Base-by-base conservation (phyloP, 2,113 vertebrate species). In the Hemibates koningsi region DNA sequence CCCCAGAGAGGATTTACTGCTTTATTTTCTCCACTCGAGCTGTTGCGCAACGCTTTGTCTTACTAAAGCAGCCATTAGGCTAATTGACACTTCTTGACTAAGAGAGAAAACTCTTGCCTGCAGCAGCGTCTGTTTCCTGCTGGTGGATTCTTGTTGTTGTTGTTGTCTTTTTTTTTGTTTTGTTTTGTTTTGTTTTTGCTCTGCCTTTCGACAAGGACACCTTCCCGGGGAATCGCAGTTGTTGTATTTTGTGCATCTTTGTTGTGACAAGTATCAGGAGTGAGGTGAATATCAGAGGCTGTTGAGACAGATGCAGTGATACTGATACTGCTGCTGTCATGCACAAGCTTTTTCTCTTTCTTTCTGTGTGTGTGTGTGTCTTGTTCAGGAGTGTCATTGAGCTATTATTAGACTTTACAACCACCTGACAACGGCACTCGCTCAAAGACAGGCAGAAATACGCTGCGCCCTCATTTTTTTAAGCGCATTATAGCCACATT, bases 141-240 rank as follows among this genome's bases (percentile, higher is more conserved):
- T 82, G 59, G 24, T 83, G 19, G 52, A 80, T 86, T 82, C 24
- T 68, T 66, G 10, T 66, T 66, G 34, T 66, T 38, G 34, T 66
- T 13, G 61, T 66, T n/a, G 29, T 3, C 9, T 63, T 3, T 5
- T 34, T 32, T 52, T 29, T 17, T 21, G 21, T 9, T 10, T 34
- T 41, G 5, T 24, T 56, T 48, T 57, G 0, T 66, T 36, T 63
- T 63, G 2, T 4, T 71, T 16, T 45, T 27, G 5, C 19, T 87
- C 43, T 73, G 71, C 81, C 89, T 93, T 93, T 93, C 59, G 89
- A 68, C 85, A 68, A 86, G 89, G 66, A 92, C 66, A 50, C 80
- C 73, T 68, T 81, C 57, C 57, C 7, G 2, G 2, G 27, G 71
- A 78, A 78, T 50, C 4, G 27, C 16, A 63, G 66, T 81, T 86